Conservation (phyloP, 2,113 vertebrate genomes). For the Leucoraja erinaceus region DNA sequence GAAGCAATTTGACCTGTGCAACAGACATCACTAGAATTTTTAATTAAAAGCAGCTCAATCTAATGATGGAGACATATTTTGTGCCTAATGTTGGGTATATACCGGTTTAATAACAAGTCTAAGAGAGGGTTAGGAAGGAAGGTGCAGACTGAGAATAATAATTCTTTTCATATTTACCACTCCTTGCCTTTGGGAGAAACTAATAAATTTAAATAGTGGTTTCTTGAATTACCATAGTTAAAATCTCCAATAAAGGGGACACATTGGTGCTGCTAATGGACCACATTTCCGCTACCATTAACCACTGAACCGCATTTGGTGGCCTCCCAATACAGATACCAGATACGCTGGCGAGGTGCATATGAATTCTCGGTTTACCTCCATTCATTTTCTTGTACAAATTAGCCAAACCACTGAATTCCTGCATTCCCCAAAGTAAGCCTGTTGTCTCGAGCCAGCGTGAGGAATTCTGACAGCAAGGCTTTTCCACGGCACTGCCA, state of each 20-base stretch:
- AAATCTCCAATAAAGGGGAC: neutral
- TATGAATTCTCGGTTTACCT: neutral
- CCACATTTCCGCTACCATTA: neutral
- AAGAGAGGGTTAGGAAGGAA: constrained; percentile 4
- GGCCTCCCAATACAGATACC: neutral
- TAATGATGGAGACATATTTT: constrained; percentile 37
- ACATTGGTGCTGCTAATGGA: neutral
- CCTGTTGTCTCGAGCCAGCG: constrained; percentile 5
- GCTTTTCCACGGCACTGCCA: constrained; percentile 5
- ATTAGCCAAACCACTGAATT: constrained; percentile 42
- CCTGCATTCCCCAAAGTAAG: neutral
- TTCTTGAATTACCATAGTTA: neutral
- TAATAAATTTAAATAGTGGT: constrained; percentile 9
- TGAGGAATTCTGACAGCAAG: constrained; percentile 11
- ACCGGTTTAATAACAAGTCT: neutral
- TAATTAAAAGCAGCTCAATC: constrained; percentile 32
- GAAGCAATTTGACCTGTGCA: constrained; percentile 32
- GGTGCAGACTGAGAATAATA: neutral
- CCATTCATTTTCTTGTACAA: constrained; percentile 16
- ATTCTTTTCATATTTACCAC: neutral
- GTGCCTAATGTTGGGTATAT: constrained; percentile 26
- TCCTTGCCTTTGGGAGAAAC: neutral
- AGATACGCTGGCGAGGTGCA: neutral
- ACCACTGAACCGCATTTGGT: neutral
- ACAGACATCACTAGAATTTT: constrained; percentile 35